Evolutionary conservation across 2,888 invertebrate genomes (phyloP).

Genomic region (Orchestes rusci): DNA sequence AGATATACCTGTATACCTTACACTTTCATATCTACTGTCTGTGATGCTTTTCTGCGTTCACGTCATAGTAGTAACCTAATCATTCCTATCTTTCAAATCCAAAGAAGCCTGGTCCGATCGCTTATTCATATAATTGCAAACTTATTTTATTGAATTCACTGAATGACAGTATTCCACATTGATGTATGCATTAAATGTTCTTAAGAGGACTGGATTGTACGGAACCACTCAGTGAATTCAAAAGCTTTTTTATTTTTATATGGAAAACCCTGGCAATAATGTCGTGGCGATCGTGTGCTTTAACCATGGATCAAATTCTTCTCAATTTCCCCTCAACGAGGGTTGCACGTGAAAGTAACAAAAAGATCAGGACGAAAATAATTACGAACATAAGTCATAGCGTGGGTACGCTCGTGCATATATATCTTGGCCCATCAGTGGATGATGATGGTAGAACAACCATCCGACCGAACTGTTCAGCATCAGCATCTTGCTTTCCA

Average conservation of each 20-base stretch:
- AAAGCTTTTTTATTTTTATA: conserved; percentile 10
- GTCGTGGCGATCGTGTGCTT: conserved; percentile 10
- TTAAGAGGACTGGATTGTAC: conserved; percentile 2
- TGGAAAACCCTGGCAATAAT: conserved; percentile 13
- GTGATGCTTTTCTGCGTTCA: too few species aligned
- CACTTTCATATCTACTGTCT: conserved; percentile 1
- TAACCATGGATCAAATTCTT: background rate
- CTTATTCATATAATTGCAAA: conserved; percentile 11
- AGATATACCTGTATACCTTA: too few species aligned
- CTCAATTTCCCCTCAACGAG: conserved; percentile 10
- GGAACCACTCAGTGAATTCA: conserved; percentile 3
- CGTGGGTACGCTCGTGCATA: conserved; percentile 34
- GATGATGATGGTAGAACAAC: conserved; percentile 32
- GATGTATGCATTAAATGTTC: background rate
- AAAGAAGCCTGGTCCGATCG: conserved; percentile 1
- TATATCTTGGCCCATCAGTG: conserved; percentile 34
- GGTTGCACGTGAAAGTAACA: conserved; percentile 14
- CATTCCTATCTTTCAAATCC: background rate
- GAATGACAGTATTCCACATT: conserved; percentile 10
- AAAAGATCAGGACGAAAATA: conserved; percentile 15
- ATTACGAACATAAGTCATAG: conserved; percentile 34
- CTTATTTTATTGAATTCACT: conserved; percentile 7
- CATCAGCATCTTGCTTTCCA: conserved; percentile 27
- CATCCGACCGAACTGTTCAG: conserved; percentile 26
- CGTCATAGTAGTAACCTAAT: background rate